phyloP scores from a whole-genome alignment of 2,888 invertebrate genomes.

The Embidobia sp. region DNA sequence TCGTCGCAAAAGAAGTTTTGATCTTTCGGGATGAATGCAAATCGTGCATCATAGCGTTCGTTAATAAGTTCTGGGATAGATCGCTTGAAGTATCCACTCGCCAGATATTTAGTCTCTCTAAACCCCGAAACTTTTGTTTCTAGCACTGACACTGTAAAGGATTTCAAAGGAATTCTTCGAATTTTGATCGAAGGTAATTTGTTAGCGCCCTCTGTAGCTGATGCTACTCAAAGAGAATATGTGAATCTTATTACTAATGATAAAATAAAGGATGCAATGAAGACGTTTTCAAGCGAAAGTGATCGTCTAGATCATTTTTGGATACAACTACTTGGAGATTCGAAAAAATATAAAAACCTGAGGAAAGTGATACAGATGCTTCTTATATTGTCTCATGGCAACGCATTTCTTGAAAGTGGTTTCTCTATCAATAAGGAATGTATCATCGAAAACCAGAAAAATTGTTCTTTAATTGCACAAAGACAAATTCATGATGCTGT shows the following conservation, averaged over 20 bases:
- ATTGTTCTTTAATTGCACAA: slow-evolving; percentile 2
- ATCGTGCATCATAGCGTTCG: slow-evolving; percentile 5
- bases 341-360: neutral
- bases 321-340: slow-evolving; percentile 3
- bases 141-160: neutral
- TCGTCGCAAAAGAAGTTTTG: slow-evolving; percentile 16
- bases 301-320: slow-evolving; percentile 14
- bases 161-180: neutral
- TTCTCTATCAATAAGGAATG: slow-evolving; percentile 14
- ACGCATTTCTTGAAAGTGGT: slow-evolving; percentile 16
- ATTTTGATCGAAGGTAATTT: slow-evolving; percentile 6
- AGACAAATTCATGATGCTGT: neutral
- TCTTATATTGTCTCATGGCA: slow-evolving; percentile 20
- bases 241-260: neutral
- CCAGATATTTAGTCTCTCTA: slow-evolving; percentile 2
- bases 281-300: neutral
- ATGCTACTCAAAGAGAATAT: neutral
- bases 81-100: slow-evolving; percentile 32
- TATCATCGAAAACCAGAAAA: slow-evolving; percentile 4
- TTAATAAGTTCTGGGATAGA: slow-evolving; percentile 17
- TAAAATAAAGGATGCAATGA: neutral
- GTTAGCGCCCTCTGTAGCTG: neutral
- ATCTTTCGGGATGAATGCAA: slow-evolving; percentile 15
- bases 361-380: slow-evolving; percentile 6
- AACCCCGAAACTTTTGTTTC: slow-evolving; percentile 2